Evolutionary conservation across 2,888 invertebrate genomes (phyloP), one percentile per base, ranked within the genome.

Genomic region (Tipula helvola): DNA sequence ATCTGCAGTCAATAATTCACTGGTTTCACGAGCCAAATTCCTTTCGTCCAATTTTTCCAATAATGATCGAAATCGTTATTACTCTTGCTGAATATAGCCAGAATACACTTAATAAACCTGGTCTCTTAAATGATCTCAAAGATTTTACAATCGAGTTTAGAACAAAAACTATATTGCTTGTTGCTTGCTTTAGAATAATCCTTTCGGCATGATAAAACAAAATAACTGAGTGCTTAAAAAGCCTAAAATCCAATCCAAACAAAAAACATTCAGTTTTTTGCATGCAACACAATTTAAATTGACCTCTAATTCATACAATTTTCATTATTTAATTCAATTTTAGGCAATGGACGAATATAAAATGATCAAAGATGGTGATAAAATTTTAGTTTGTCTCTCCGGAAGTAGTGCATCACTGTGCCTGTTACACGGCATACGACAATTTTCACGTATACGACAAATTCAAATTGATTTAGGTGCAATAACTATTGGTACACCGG

Each of bases 331-430:
- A n/a, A n/a, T 83, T 84, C 87, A 87, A 87, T 88, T 89, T 44
- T 90, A 95, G 95, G 97, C 97, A 0, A 93, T 97, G 86, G 94
- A 95, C 88, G 96, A 97, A 89, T 97, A 94, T 91, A 93, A 94
- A 88, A 97, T 97, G 97, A 94, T 98, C 87, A 93, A 94, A 86
- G 94, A 96, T 88, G 96, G 96, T 2, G 97, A 98, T 90, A 93
- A 95, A 88, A 94, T 97, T 16, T 92, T 98, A 90, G 95, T 97
- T 13, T 97, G 97, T 90, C 92, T 98, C 84, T 97, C 97, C 0
- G 97, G 96, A 0, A 96, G 96, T 2, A 95, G 95, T 88, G 95
- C 96, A 90, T 97, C 97, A 0, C 92, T 97, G n/a, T 95, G 96
- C 0, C 92, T 98, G 10, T 92, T 98, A 0, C 97, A 98, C 90